phyloP scores from a whole-genome alignment of 2,113 vertebrate species.

The Puma concolor region DNA sequence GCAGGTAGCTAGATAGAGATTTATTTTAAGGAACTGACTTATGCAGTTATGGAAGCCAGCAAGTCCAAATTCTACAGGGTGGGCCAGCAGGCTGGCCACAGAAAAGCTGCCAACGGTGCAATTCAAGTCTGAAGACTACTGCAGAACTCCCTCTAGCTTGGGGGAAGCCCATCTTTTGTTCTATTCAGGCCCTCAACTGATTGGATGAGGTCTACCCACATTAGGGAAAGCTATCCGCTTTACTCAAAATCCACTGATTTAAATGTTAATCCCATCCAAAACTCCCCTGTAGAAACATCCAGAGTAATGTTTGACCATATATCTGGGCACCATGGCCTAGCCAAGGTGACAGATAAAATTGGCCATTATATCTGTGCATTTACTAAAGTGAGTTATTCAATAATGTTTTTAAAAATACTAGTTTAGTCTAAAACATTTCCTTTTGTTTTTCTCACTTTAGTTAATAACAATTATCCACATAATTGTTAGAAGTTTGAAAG shows the following conservation, averaged over 20 bases:
- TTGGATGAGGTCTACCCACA: neutral
- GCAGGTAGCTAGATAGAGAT: neutral
- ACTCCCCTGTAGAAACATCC: neutral
- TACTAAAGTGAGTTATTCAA: neutral
- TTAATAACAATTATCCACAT: neutral
- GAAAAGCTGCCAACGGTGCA: neutral
- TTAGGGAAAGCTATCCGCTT: neutral
- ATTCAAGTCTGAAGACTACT: neutral
- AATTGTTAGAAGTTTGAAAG: neutral
- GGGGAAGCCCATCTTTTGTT: neutral
- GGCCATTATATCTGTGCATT: neutral
- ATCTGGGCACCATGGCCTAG: neutral
- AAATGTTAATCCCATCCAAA: neutral
- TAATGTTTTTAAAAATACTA: conserved; percentile 5
- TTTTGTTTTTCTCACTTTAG: conserved; percentile 9
- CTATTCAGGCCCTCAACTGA: neutral
- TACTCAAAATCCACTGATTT: neutral
- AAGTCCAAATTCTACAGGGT: neutral
- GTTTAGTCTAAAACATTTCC: neutral
- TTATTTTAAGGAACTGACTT: neutral
- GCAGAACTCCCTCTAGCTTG: neutral
- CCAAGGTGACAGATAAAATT: neutral
- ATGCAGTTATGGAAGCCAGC: neutral
- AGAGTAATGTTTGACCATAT: neutral
- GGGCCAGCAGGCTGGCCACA: neutral